Conservation (phyloP, 2,797 vertebrate species). For the Trematomus bernacchii region DNA sequence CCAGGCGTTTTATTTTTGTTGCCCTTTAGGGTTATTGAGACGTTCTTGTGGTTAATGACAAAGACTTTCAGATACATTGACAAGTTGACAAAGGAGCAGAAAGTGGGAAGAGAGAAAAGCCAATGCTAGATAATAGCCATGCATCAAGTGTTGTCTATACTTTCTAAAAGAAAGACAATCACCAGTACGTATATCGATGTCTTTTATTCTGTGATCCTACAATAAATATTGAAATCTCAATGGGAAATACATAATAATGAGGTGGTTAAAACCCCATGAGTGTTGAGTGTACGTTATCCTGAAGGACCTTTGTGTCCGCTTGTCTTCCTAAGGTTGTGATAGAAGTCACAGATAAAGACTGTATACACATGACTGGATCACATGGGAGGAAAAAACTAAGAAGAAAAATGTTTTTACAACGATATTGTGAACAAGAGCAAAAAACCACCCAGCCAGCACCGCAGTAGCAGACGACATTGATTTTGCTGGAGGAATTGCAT, state of each 20-base stretch:
- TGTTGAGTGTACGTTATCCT: neutral
- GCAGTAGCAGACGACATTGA: conserved; percentile 82
- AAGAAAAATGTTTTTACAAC: conserved; percentile 43
- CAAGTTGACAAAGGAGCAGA: conserved; percentile 54
- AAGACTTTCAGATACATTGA: conserved; percentile 47
- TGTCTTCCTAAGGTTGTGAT: conserved; percentile 13
- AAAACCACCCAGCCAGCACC: conserved; percentile 42
- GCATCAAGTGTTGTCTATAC: conserved; percentile 31
- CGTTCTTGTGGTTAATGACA: conserved; percentile 38
- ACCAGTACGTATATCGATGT: neutral
- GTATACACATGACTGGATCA: conserved; percentile 17
- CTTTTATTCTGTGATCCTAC: conserved; percentile 9
- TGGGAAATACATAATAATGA: neutral
- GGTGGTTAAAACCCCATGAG: neutral
- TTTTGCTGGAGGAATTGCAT: conserved; percentile 83
- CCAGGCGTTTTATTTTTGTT: neutral
- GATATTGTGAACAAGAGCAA: conserved; percentile 39
- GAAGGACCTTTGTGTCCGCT: neutral
- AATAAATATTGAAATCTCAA: neutral
- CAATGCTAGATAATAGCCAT: conserved; percentile 45
- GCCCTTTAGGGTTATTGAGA: conserved; percentile 40
- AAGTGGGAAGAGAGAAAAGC: conserved; percentile 28
- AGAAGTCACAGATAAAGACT: conserved; percentile 33
- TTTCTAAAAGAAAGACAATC: neutral
- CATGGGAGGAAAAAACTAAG: conserved; percentile 13